phyloP scores from a whole-genome alignment of 2,113 vertebrate species.

The Gymnorhina tibicen region DNA sequence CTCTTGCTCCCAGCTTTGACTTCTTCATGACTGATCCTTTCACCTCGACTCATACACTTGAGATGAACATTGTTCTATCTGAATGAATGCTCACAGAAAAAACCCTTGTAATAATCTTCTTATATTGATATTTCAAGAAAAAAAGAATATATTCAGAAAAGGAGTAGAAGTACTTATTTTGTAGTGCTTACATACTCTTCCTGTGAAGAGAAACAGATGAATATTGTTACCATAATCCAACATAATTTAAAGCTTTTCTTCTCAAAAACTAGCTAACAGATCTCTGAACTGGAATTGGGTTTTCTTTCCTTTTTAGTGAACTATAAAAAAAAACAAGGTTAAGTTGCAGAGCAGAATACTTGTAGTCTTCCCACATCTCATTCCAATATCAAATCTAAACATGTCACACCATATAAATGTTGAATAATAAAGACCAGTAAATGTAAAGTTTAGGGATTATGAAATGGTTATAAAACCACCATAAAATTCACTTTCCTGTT shows the following conservation, averaged over 20 bases:
- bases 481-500: not conserved
- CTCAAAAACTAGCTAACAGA: not conserved
- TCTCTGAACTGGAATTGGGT: not conserved
- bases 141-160: not conserved
- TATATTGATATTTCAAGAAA: not conserved
- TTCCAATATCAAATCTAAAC: not conserved
- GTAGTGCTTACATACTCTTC: not conserved
- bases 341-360: not conserved
- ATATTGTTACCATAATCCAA: not conserved
- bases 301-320: not conserved
- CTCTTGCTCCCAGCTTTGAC: not conserved
- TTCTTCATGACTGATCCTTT: not conserved
- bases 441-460: not conserved
- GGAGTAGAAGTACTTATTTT: not conserved
- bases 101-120: not conserved
- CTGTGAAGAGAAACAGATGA: not conserved
- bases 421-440: not conserved
- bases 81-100: not conserved
- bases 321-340: rapidly evolving
- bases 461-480: not conserved
- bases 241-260: not conserved
- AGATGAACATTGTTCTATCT: not conserved
- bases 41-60: rapidly evolving
- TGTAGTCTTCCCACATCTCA: not conserved
- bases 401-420: not conserved